These are phyloP conservation scores for Uloborus diversus DNA, from an alignment of 1,140 invertebrate species.

Conservation along the genomic window DNA sequence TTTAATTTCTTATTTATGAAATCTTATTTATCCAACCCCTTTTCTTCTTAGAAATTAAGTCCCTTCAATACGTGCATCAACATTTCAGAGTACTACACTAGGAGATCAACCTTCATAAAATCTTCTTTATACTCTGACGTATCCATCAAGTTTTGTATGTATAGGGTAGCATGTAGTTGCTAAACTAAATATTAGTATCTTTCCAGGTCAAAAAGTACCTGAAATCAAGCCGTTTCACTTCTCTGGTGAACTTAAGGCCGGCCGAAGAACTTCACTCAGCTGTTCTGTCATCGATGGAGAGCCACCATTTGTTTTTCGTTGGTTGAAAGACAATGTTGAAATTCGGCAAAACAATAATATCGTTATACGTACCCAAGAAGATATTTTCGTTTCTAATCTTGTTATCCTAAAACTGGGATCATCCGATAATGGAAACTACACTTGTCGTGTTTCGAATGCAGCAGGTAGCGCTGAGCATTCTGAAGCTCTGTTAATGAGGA, in stretches of 20 bases:
- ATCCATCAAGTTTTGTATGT: neutral
- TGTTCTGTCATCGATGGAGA: constrained; percentile 58
- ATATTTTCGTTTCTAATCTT: neutral
- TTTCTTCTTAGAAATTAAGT: neutral
- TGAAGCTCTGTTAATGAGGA: neutral
- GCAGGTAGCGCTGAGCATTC: constrained; percentile 1
- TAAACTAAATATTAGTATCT: too few species aligned
- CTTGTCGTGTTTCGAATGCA: neutral
- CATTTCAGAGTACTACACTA: neutral
- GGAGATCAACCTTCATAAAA: neutral
- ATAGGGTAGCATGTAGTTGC: neutral
- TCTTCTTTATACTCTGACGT: neutral
- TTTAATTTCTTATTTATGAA: too few species aligned
- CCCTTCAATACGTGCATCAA: neutral
- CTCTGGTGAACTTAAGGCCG: constrained; percentile 72
- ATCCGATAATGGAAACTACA: constrained; percentile 11
- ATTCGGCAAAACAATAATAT: neutral
- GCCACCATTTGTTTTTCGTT: constrained; percentile 52
- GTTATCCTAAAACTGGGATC: neutral
- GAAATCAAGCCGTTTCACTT: constrained; percentile 51
- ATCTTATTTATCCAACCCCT: neutral
- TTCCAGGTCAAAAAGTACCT: neutral
- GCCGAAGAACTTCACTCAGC: constrained; percentile 72
- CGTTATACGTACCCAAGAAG: neutral
- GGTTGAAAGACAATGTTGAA: constrained; percentile 36